These are phyloP conservation scores for Siphonodentalium dalli DNA, from an alignment of 2,888 invertebrate species.

Conservation along the genomic window DNA sequence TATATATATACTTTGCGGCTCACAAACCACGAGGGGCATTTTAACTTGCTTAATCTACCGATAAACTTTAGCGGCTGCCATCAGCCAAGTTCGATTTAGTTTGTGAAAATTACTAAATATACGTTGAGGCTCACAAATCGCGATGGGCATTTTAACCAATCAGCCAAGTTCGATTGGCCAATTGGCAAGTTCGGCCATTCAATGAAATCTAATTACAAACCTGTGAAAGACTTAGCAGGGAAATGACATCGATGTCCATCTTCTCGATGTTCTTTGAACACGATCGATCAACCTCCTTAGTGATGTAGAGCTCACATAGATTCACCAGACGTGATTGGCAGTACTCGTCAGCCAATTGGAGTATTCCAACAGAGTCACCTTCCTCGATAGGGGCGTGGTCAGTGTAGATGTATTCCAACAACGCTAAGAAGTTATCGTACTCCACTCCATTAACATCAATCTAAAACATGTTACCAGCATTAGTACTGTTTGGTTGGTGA, in stretches of 20 bases:
- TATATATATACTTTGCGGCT: too few relatives aligned
- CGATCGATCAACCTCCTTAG: conserved; percentile 53
- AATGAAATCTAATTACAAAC: conserved; percentile 41
- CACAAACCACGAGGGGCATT: too few relatives aligned
- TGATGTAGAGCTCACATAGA: conserved; percentile 59
- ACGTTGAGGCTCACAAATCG: too few relatives aligned
- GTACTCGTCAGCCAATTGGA: conserved; percentile 55
- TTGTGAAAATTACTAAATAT: too few relatives aligned
- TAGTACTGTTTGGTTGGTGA: too few relatives aligned
- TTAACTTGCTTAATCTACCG: too few relatives aligned
- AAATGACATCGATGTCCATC: conserved; percentile 56
- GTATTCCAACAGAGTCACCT: conserved; percentile 48
- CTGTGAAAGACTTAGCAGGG: conserved; percentile 49
- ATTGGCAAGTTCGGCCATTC: too few relatives aligned
- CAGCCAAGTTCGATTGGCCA: not conserved
- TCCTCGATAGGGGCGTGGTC: conserved; percentile 59
- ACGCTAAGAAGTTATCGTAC: conserved; percentile 49
- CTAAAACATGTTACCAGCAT: too few relatives aligned
- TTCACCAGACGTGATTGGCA: conserved; percentile 48
- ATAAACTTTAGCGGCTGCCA: too few relatives aligned
- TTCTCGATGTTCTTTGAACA: conserved; percentile 49
- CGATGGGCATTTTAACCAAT: too few relatives aligned
- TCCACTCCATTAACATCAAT: too few relatives aligned
- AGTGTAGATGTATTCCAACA: conserved; percentile 59
- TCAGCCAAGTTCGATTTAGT: too few relatives aligned